Base-by-base conservation (phyloP, 23 tunicate genomes). In the Styela plicata region DNA sequence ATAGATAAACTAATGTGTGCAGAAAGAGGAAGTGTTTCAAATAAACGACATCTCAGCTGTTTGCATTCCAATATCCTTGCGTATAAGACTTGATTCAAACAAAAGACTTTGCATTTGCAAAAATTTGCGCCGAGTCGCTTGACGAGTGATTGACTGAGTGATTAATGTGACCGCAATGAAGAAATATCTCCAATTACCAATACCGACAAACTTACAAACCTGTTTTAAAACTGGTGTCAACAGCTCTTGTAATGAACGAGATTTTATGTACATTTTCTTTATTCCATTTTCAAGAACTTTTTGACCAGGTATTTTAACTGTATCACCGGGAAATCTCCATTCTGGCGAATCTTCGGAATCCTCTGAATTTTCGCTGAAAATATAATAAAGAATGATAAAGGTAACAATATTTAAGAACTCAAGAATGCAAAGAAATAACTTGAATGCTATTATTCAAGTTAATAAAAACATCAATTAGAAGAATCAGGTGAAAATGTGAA, bases 211-310 rank as follows among this genome's bases (percentile, higher is more conserved):
- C n/a, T n/a, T n/a, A 31, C 80, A 2, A 64, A 90, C 95, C 95
- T 90, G 97, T 25, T 76, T 91, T 18, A 91, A 62, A 20, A 91
- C 74, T 26, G 97, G 97, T 33, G 84, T 78, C 19, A 91, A 69
- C 7, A 91, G 82, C 63, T 91, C 97, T 10, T 63, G 63, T 5
- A 91, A 75, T 1, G 97, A 83, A 35, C 83, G 70, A 22, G 97
- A 91, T 64, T 78, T 65, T 69, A 77, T 33, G 0, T 66, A 24
- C 36, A 74, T 30, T 44, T 74, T 74, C 23, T 52, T 27, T 13
- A 83, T 32, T 52, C 86, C 86, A 52, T 83, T 83, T 34, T 83
- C 86, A 36, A 83, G 66, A 27, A 78, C 80, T 18, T 79, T 86
- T 30, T 57, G 69, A 21, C 85, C 76, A 24, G 88, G 73, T 5